phyloP scores from a whole-genome alignment of 2,113 vertebrate genomes.

The Ictalurus punctatus region DNA sequence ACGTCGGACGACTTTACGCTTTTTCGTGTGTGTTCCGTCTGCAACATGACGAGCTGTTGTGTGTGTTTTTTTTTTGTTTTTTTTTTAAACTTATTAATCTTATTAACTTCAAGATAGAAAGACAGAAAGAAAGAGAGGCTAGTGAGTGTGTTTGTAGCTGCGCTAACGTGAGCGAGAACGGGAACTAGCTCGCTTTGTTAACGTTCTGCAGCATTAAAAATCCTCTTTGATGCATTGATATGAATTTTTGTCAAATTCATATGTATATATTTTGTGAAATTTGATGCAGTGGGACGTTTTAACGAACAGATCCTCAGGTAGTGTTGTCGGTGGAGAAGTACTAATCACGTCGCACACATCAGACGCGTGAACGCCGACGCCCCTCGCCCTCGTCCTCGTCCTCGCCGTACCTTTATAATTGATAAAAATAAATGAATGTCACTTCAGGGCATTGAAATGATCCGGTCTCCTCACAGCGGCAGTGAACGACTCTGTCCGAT shows the following conservation, averaged over 20 bases:
- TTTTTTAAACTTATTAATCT: not conserved
- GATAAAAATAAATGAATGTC: constrained; percentile 7
- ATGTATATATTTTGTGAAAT: no score
- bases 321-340: not conserved
- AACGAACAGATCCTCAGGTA: not conserved
- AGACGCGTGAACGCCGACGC: not conserved
- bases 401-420: constrained; percentile 11
- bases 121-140: no score
- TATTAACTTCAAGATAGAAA: not conserved
- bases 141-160: not conserved
- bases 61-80: no score
- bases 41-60: no score
- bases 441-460: constrained; percentile 3
- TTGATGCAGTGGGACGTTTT: not conserved
- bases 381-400: not conserved
- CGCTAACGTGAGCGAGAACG: not conserved
- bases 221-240: not conserved
- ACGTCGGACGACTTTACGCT: no score
- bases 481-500: not conserved
- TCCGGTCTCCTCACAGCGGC: not conserved
- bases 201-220: not conserved
- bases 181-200: not conserved
- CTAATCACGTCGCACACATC: not conserved
- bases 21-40: not conserved
- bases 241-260: not conserved